phyloP scores from a whole-genome alignment of 2,888 invertebrate genomes.

The Troides oblongomaculatus region DNA sequence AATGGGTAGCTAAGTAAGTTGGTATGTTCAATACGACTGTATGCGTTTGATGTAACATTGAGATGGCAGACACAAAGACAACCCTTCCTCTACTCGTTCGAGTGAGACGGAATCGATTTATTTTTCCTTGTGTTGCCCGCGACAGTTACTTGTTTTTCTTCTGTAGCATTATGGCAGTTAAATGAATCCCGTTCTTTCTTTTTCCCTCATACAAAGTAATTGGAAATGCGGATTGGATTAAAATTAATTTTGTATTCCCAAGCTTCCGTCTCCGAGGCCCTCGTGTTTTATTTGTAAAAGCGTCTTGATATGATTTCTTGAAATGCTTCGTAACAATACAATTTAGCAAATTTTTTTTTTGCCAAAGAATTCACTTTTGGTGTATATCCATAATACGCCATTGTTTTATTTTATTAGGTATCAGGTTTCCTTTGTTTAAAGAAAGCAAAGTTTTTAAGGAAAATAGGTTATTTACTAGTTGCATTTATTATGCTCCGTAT shows the following conservation, averaged over 20 bases:
- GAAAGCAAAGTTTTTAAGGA: too few relatives aligned
- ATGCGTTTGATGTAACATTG: slow-evolving; percentile 3
- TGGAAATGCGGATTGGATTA: slow-evolving; percentile 20
- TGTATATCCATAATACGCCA: too few relatives aligned
- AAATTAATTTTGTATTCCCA: background rate
- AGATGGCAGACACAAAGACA: slow-evolving; percentile 40
- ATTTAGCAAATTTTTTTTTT: too few relatives aligned
- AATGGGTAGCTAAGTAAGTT: too few relatives aligned
- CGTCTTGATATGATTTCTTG: background rate
- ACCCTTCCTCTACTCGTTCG: slow-evolving; percentile 51
- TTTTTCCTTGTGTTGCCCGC: slow-evolving; percentile 51
- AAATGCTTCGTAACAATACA: too few relatives aligned
- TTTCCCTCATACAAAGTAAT: slow-evolving; percentile 16
- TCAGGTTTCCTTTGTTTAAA: background rate
- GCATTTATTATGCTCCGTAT: too few relatives aligned
- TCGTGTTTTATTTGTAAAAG: background rate
- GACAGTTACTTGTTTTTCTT: slow-evolving; percentile 45
- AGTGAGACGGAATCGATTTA: slow-evolving; percentile 58
- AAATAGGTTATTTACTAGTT: background rate
- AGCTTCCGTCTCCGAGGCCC: background rate
- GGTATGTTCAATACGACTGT: slow-evolving; percentile 6
- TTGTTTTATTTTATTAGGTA: background rate
- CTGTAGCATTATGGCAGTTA: slow-evolving; percentile 37
- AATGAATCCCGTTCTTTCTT: slow-evolving; percentile 32
- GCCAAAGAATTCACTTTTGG: too few relatives aligned